phyloP scores from a whole-genome alignment of 2,797 vertebrate species.

The Streptopelia turtur region DNA sequence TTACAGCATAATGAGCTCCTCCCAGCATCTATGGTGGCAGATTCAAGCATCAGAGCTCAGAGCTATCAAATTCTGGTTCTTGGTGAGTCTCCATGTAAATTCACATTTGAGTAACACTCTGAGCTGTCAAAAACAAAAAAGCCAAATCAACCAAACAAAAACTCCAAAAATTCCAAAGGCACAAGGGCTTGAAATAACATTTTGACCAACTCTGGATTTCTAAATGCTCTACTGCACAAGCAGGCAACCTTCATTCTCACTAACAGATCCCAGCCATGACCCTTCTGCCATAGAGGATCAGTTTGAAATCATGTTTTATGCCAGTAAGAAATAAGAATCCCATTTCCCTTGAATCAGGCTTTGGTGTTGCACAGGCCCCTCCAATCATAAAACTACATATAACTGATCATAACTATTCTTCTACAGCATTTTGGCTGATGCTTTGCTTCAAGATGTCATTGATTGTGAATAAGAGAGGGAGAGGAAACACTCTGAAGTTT shows the following conservation, averaged over 20 bases:
- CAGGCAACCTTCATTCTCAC: neutral
- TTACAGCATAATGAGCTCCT: neutral
- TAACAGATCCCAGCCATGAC: neutral
- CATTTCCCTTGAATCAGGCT: neutral
- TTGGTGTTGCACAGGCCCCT: neutral
- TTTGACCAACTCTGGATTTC: neutral
- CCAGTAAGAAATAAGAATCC: neutral
- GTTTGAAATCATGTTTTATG: neutral
- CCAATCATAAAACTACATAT: neutral
- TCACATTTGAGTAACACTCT: neutral
- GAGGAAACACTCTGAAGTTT: neutral
- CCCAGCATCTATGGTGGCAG: fast-evolving
- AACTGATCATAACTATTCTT: neutral
- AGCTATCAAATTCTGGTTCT: neutral
- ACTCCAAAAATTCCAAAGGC: neutral
- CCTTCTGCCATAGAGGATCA: neutral
- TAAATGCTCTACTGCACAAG: neutral
- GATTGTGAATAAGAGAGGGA: neutral
- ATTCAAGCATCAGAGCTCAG: neutral
- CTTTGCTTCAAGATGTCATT: neutral
- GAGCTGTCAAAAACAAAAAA: neutral
- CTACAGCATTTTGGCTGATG: neutral
- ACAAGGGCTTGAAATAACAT: neutral
- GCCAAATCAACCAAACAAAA: no score
- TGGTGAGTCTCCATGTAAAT: neutral